Evolutionary conservation across 2,113 vertebrate genomes (phyloP).

Genomic region (Suricata suricatta): DNA sequence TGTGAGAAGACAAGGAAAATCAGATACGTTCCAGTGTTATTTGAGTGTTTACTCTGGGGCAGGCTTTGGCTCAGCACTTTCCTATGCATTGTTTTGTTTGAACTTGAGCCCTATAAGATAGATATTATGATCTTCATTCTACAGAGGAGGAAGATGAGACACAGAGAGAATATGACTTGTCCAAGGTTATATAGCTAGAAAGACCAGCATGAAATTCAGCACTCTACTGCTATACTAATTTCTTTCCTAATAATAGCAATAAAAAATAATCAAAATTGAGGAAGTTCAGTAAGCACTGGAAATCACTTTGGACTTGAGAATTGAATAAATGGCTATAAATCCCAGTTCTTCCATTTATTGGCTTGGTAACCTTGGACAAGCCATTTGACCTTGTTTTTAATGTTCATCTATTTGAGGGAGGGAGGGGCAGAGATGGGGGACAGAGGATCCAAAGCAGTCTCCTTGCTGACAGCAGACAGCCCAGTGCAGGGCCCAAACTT

Average conservation of each 20-base stretch:
- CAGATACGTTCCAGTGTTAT: not conserved
- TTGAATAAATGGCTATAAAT: not conserved
- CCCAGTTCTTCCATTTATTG: not conserved
- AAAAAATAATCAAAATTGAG: not conserved
- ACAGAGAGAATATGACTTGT: not conserved
- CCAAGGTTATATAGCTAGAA: not conserved
- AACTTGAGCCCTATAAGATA: not conserved
- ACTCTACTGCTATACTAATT: not conserved
- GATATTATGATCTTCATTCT: not conserved
- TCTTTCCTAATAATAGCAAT: not conserved
- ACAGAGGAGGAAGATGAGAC: not conserved
- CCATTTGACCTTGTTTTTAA: not conserved
- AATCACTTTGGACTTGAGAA: not conserved
- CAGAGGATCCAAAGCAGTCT: no score
- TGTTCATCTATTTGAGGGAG: no score
- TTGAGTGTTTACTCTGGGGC: not conserved
- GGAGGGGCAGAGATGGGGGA: no score
- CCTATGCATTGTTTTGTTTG: not conserved
- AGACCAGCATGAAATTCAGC: not conserved
- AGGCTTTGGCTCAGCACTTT: not conserved
- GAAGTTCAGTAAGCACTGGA: not conserved
- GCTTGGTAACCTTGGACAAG: not conserved
- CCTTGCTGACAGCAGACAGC: no score
- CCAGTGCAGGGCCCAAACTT: no score
- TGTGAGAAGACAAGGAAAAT: constrained; percentile 6